Evolutionary conservation across 1,140 invertebrate genomes (phyloP), one percentile per base, ranked within the genome.

Genomic region (Leptopilina boulardi): DNA sequence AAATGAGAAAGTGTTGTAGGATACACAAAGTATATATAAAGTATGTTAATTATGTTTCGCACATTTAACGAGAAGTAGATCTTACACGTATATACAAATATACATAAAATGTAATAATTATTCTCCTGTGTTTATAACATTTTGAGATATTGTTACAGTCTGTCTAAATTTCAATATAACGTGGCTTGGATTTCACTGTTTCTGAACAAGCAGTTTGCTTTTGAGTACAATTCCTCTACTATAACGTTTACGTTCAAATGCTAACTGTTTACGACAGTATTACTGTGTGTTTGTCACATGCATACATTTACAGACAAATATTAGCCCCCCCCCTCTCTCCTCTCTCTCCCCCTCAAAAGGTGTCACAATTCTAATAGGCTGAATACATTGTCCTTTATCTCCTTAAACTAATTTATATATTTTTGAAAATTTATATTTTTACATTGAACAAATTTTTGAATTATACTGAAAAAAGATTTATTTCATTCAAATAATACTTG

Each of bases 61-160:
- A 9, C 5, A n/a, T n/a, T n/a, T n/a, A 38, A 38, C 34, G 34
- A 38, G 34, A 38, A 38, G 34, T 38, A 38, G 34, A 38, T 34
- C 30, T 6, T n/a, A n/a, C n/a, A n/a, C n/a, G n/a, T n/a, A n/a
- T n/a, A n/a, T n/a, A n/a, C n/a, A n/a, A n/a, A n/a, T n/a, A n/a
- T n/a, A n/a, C n/a, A n/a, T n/a, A n/a, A n/a, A 38, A 3, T 51
- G 13, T 51, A 18, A 51, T 18, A 18, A 18, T 51, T 51, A 8
- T 51, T 51, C n/a, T n/a, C n/a, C n/a, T n/a, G n/a, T 18, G 6
- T 18, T 51, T 51, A n/a, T 51, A 18, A 51, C 15, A 51, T 51
- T n/a, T 51, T 51, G 47, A 51, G 47, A 51, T 51, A 51, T 51
- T 51, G 18, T 51, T 51, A 51, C 47, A 51, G 47, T n/a, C n/a